These are phyloP conservation scores for Brachyistius frenatus DNA, from an alignment of 2,113 vertebrate genomes.

Conservation along the genomic window DNA sequence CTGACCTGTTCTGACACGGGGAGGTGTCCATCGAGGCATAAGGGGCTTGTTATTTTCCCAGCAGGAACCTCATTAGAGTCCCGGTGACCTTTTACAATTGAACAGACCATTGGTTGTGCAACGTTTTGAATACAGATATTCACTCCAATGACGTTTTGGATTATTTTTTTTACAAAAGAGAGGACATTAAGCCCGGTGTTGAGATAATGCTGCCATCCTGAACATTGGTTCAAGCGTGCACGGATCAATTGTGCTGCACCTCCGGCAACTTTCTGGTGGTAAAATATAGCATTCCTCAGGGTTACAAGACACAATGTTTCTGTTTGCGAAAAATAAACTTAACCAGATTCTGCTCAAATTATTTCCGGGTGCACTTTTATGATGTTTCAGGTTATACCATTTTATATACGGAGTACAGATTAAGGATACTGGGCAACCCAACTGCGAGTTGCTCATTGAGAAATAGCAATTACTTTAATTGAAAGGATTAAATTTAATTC, in stretches of 20 bases:
- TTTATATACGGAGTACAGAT: too few species aligned
- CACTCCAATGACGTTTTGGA: conserved; percentile 52
- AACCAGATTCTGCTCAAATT: neutral
- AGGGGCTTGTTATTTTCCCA: conserved; percentile 77
- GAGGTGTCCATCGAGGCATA: conserved; percentile 61
- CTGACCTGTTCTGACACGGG: conserved; percentile 64
- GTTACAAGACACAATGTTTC: neutral
- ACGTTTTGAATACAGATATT: conserved; percentile 74
- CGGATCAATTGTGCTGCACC: conserved; percentile 27
- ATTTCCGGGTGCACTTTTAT: too few species aligned
- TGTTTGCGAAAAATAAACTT: neutral
- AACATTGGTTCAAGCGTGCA: conserved; percentile 15
- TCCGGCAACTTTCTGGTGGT: conserved; percentile 12
- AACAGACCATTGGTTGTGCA: conserved; percentile 63
- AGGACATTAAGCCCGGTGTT: conserved; percentile 40
- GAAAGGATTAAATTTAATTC: too few species aligned
- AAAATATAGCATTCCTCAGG: conserved; percentile 18
- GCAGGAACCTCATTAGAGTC: conserved; percentile 77
- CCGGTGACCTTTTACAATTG: conserved; percentile 76
- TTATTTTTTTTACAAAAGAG: conserved; percentile 6
- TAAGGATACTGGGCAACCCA: too few species aligned
- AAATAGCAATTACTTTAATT: too few species aligned
- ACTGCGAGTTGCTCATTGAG: too few species aligned
- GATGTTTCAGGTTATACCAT: too few species aligned
- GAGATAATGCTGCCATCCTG: conserved; percentile 38